Base-by-base conservation (phyloP, 2,888 invertebrate genomes). In the Prenolepis imparis region DNA sequence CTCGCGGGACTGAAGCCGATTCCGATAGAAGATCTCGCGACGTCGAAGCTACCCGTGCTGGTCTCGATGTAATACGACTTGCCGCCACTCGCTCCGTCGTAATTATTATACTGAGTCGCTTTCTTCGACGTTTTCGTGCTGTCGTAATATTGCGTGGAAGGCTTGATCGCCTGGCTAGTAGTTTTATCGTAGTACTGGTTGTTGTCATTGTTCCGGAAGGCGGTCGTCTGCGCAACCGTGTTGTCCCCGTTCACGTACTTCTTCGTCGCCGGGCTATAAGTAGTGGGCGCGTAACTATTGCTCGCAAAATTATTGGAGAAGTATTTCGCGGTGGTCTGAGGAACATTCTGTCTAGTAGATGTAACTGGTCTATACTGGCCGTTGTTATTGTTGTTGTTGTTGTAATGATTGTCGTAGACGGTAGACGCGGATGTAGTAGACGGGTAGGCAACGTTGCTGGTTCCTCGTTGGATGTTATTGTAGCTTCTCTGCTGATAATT, bases 271-370 rank as follows among this genome's bases (percentile, higher is more conserved):
- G 95, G 95, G 63, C 94, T 94, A 74, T 95, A 92, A 1, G 96
- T 96, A 0, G 96, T 95, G 0, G 95, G 95, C 1, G 94, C 90
- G 77, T 95, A 95, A 86, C 94, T 95, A 81, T 95, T 95, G 41
- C 95, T 95, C 21, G 95, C 95, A 82, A 95, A 96, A 87, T 95
- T 96, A 15, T 41, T 77, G 0, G 91, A 87, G 18, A 93, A 91
- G n/a, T 92, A 90, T 36, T 92, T 93, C 15, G 90, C 90, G 21
- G 89, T 91, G 4, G 90, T 90, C 41, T 91, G 91, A 24, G 95
- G 93, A 12, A 94, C 93, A 6, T 93, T 93, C 24, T 95, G 94
- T 52, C 93, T 92, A 59, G 92, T 92, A 1, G 95, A 94, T 61
- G 94, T 93, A 24, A 86, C 88, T 73, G 82, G 83, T 67, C 88